A percentile compares a stretch with the other conserved stretches of the same genome.
phyloP scores from a whole-genome alignment of 1,140 invertebrate genomes.

The Polyergus mexicanus region DNA sequence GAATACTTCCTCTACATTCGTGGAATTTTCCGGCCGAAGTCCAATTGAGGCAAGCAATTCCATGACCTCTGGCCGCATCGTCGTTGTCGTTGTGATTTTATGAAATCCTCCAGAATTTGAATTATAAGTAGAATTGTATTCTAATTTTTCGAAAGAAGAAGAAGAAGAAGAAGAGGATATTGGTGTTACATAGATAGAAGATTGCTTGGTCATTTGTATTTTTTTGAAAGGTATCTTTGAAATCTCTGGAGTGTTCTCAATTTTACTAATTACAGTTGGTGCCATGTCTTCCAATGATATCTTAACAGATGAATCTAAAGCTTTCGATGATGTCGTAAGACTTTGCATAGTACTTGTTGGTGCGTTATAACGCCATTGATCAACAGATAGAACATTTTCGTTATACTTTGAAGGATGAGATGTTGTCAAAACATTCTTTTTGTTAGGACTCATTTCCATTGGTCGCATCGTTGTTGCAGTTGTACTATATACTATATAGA shows the following conservation, averaged over 20 bases:
- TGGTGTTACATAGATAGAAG: slow-evolving; percentile 82
- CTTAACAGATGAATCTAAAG: neutral
- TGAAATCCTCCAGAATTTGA: slow-evolving; percentile 68
- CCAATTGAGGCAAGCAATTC: slow-evolving; percentile 84
- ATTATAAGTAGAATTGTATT: slow-evolving; percentile 69
- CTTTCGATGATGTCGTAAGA: slow-evolving; percentile 38
- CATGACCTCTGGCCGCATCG: slow-evolving; percentile 83
- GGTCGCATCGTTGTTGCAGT: slow-evolving; percentile 70
- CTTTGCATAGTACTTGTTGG: slow-evolving; percentile 65
- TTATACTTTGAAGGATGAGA: neutral
- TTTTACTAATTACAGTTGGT: neutral
- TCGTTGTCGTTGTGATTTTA: slow-evolving; percentile 68
- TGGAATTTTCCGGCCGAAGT: slow-evolving; percentile 68
- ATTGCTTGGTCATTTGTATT: slow-evolving; percentile 43
- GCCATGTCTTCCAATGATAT: neutral
- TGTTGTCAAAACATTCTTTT: neutral
- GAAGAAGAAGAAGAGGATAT: slow-evolving; percentile 50
- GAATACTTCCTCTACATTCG: slow-evolving; percentile 64
- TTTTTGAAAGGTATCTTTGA: neutral
- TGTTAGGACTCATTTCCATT: neutral
- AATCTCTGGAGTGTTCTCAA: neutral
- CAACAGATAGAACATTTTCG: slow-evolving; percentile 63
- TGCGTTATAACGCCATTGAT: slow-evolving; percentile 82
- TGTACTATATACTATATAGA: slow-evolving; percentile 79
- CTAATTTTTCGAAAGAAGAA: slow-evolving; percentile 19